phyloP scores from a whole-genome alignment of 2,888 invertebrate species.

The Nezara viridula region DNA sequence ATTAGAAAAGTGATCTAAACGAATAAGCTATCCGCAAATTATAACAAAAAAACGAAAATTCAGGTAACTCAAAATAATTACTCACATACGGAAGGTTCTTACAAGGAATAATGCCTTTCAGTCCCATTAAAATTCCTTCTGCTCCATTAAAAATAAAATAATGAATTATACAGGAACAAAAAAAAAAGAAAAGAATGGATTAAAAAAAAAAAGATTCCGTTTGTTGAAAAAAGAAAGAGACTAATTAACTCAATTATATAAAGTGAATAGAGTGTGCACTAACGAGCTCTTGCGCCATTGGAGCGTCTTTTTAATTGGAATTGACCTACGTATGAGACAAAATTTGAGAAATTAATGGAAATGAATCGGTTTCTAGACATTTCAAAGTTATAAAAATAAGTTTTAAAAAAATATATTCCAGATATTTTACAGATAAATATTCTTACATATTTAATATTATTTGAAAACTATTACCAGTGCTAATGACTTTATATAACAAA shows the following conservation, averaged over 20 bases:
- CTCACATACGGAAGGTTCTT: too few species aligned
- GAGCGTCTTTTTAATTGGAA: neutral
- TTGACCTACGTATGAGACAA: neutral
- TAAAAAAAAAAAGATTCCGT: neutral
- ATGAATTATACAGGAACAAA: neutral
- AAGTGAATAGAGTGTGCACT: constrained; percentile 1
- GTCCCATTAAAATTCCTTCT: neutral
- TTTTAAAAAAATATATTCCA: too few species aligned
- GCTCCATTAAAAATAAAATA: neutral
- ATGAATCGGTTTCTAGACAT: too few species aligned
- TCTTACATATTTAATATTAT: too few species aligned
- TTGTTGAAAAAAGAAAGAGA: neutral
- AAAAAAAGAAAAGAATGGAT: neutral
- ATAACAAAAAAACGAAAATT: too few species aligned
- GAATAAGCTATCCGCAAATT: too few species aligned
- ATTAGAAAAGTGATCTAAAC: too few species aligned
- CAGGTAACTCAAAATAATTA: too few species aligned
- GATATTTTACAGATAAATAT: too few species aligned
- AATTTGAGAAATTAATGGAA: neutral
- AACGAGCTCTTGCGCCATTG: neutral
- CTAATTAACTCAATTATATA: constrained; percentile 27
- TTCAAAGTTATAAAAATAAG: too few species aligned
- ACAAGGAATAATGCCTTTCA: neutral
- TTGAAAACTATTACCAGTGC: too few species aligned
- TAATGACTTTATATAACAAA: too few species aligned